These are phyloP conservation scores for Chaetogeoica ovagalla DNA, from an alignment of 2,888 invertebrate species.

Conservation along the genomic window DNA sequence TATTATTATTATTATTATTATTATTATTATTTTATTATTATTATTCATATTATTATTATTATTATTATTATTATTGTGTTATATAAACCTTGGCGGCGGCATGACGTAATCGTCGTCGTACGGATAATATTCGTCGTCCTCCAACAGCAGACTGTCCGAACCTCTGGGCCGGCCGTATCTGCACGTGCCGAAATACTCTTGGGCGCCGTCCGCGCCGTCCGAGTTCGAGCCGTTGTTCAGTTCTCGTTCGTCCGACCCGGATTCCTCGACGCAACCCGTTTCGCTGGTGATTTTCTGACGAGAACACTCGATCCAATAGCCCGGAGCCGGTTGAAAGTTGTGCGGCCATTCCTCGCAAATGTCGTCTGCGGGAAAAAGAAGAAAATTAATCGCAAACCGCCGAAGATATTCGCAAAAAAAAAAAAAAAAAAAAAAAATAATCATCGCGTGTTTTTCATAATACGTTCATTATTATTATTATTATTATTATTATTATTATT, in stretches of 20 bases:
- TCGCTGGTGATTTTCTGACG: slow-evolving; percentile 79
- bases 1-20: too few species aligned
- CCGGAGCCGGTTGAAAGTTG: slow-evolving; percentile 85
- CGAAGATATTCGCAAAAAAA: too few species aligned
- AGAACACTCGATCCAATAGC: slow-evolving; percentile 96
- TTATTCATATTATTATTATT: too few species aligned
- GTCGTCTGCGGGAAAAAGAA: slow-evolving; percentile 70
- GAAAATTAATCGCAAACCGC: too few species aligned
- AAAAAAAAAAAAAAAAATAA: too few species aligned
- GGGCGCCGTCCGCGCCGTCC: slow-evolving; percentile 57
- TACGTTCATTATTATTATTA: too few species aligned
- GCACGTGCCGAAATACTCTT: slow-evolving; percentile 66
- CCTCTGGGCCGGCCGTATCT: slow-evolving; percentile 62
- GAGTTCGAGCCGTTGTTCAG: slow-evolving; percentile 57
- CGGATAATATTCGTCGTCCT: slow-evolving; percentile 67
- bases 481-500: too few species aligned
- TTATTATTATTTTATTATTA: too few species aligned
- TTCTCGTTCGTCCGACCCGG: slow-evolving; percentile 71
- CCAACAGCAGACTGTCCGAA: slow-evolving; percentile 65
- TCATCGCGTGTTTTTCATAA: too few species aligned
- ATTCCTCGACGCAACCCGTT: slow-evolving; percentile 84
- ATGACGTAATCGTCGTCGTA: slow-evolving; percentile 60
- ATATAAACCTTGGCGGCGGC: slow-evolving; percentile 59
- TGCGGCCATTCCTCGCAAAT: slow-evolving; percentile 92
- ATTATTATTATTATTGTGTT: too few species aligned